phyloP scores from a whole-genome alignment of 2,113 vertebrate species.

The Dunckerocampus dactyliophorus region DNA sequence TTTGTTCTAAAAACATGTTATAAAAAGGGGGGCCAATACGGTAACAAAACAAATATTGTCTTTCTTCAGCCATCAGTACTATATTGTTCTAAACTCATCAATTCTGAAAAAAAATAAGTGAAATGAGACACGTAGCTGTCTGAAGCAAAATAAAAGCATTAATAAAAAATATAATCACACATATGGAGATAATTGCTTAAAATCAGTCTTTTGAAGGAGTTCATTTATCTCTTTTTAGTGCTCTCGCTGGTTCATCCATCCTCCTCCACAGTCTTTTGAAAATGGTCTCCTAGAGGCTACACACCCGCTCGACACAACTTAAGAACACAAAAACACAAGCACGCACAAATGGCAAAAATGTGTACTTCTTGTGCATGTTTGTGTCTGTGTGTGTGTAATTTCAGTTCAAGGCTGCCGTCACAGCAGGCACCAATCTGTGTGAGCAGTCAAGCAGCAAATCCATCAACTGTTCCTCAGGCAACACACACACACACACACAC shows the following conservation, averaged over 20 bases:
- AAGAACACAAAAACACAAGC: constrained; percentile 29
- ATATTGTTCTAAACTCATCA: constrained; percentile 2
- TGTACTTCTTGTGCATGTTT: constrained; percentile 36
- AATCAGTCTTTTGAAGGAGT: constrained; percentile 24
- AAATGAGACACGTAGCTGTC: neutral
- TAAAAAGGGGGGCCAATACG: too few species aligned
- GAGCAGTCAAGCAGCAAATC: constrained; percentile 70
- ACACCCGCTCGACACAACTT: constrained; percentile 29
- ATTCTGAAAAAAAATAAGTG: constrained; percentile 1
- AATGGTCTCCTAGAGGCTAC: constrained; percentile 51
- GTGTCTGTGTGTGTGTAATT: constrained; percentile 41
- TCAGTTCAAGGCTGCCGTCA: constrained; percentile 66
- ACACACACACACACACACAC: constrained; percentile 21
- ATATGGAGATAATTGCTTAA: constrained; percentile 23
- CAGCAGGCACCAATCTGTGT: constrained; percentile 69
- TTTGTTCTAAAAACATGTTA: too few species aligned
- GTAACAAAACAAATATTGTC: neutral
- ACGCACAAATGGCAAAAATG: constrained; percentile 41
- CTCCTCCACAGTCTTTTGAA: constrained; percentile 44
- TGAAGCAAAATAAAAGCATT: constrained; percentile 9
- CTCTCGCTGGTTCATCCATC: constrained; percentile 41
- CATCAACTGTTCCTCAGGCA: constrained; percentile 67
- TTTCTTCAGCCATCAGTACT: neutral
- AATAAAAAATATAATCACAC: constrained; percentile 21
- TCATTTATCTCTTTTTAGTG: constrained; percentile 25